Conservation (phyloP, 2,113 vertebrate genomes). For the Podarcis muralis region DNA sequence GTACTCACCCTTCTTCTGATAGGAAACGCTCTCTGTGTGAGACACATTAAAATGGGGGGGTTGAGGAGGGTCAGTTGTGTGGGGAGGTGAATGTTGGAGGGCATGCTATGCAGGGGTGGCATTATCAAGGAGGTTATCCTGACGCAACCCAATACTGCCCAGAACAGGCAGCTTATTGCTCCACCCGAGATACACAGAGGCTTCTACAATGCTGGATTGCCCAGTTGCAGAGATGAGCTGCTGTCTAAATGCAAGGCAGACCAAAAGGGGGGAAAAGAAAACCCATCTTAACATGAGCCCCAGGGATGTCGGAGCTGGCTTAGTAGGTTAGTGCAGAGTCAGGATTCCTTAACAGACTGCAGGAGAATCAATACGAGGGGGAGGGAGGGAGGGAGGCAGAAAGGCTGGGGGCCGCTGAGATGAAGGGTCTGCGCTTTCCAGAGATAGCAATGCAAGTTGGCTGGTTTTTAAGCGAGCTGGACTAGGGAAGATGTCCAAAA, state of each 20-base stretch:
- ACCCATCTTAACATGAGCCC: neutral
- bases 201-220: neutral
- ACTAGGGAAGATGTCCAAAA: neutral
- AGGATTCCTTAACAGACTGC: conserved; percentile 20
- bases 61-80: too few species aligned
- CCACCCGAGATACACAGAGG: neutral
- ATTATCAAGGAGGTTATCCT: too few species aligned
- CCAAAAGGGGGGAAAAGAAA: neutral
- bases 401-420: neutral
- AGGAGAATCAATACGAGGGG: neutral
- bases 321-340: conserved; percentile 7
- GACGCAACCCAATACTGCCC: neutral
- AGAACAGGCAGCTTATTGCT: neutral
- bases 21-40: too few species aligned
- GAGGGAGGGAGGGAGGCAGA: neutral
- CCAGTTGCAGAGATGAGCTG: neutral
- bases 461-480: neutral
- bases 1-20: too few species aligned
- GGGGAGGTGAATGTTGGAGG: too few species aligned
- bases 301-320: neutral
- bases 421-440: neutral
- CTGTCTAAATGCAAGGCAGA: neutral
- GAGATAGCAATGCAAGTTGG: neutral
- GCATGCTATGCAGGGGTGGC: too few species aligned
- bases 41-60: too few species aligned